phyloP scores from a whole-genome alignment of 1,140 invertebrate species.

The Euura saliciscinereae region DNA sequence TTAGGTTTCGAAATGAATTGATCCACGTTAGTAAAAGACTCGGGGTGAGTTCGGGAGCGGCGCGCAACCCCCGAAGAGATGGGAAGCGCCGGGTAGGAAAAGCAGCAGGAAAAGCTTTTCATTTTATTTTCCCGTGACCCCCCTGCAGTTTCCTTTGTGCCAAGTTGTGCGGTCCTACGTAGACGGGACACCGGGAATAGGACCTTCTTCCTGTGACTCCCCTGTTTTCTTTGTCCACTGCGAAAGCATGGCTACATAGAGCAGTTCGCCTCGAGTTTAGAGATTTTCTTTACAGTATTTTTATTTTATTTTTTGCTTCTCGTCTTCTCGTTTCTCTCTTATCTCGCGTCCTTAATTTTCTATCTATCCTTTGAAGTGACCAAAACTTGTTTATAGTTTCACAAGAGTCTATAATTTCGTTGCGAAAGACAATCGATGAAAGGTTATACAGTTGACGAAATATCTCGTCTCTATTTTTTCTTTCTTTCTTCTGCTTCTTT shows the following conservation, averaged over 20 bases:
- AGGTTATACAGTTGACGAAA: no score
- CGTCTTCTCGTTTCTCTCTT: neutral
- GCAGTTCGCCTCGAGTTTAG: no score
- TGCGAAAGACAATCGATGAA: no score
- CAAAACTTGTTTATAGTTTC: no score
- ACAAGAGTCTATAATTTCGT: no score
- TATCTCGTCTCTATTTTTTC: no score
- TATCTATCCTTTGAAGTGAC: no score
- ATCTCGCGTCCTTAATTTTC: neutral
- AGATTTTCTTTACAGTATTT: no score
- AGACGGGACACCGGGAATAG: neutral
- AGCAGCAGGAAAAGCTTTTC: neutral
- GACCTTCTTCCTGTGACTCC: constrained; percentile 1
- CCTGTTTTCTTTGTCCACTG: neutral
- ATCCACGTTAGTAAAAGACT: neutral
- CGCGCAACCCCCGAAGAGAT: no score
- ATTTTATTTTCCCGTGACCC: constrained; percentile 8
- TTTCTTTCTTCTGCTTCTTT: no score
- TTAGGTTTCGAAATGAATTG: neutral
- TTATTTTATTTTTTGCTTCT: neutral
- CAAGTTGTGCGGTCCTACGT: neutral
- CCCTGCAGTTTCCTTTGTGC: constrained; percentile 16
- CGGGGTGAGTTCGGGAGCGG: no score
- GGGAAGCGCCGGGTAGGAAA: no score
- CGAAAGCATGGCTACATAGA: neutral